A percentile compares a stretch with the other conserved stretches of the same genome.
Conservation (phyloP, 2,113 vertebrate species). For the Oryzias woworae region DNA sequence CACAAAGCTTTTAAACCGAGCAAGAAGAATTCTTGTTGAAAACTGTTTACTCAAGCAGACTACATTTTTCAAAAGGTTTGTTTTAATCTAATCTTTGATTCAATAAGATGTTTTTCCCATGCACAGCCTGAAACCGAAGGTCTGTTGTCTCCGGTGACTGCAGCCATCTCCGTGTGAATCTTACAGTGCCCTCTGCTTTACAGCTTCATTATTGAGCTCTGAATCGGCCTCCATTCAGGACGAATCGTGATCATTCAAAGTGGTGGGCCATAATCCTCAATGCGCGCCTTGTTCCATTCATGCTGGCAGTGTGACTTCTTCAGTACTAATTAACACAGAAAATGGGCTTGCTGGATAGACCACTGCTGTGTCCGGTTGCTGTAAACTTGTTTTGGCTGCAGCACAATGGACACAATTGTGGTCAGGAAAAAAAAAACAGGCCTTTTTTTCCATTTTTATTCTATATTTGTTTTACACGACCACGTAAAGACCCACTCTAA, state of each 20-base stretch:
- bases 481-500: too few species aligned
- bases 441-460: background rate
- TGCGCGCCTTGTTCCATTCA: conserved; percentile 71
- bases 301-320: conserved; percentile 56
- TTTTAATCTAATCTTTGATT: too few species aligned
- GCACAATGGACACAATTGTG: conserved; percentile 32
- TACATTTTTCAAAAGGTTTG: too few species aligned
- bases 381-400: conserved; percentile 54
- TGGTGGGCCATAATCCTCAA: conserved; percentile 52
- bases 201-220: conserved; percentile 59
- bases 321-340: conserved; percentile 64
- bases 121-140: background rate
- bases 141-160: conserved; percentile 18
- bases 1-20: too few species aligned
- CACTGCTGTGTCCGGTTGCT: conserved; percentile 45
- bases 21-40: too few species aligned
- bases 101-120: too few species aligned
- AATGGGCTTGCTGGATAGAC: conserved; percentile 45
- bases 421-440: background rate
- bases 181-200: conserved; percentile 59
- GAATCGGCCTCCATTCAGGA: conserved; percentile 53
- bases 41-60: too few species aligned
- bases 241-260: conserved; percentile 59
- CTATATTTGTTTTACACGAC: background rate
- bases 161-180: conserved; percentile 26